Conservation (phyloP, 2,113 vertebrate species). For the Equus quagga region DNA sequence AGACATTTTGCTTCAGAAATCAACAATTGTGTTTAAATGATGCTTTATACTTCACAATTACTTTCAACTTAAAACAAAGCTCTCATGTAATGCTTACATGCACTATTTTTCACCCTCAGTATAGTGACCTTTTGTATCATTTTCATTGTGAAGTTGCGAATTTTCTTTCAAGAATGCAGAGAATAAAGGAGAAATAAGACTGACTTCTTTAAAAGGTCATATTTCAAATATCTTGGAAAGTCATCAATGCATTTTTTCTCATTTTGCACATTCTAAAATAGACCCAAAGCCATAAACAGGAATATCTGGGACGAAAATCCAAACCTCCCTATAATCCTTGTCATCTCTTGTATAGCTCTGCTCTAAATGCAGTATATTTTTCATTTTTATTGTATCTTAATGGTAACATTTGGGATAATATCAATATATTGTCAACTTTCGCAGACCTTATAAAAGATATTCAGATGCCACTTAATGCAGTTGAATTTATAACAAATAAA, state of each 20-base stretch:
- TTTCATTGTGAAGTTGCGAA: conserved; percentile 79
- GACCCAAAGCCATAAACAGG: conserved; percentile 46
- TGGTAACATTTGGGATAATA: conserved; percentile 38
- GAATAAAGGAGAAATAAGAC: conserved; percentile 78
- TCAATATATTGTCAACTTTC: neutral
- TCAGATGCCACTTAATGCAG: neutral
- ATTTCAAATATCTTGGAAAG: conserved; percentile 71
- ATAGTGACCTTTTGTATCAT: conserved; percentile 83
- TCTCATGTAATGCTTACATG: conserved; percentile 77
- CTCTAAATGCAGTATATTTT: neutral
- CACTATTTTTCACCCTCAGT: conserved; percentile 80
- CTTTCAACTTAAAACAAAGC: conserved; percentile 84
- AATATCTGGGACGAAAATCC: conserved; percentile 25
- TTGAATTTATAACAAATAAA: conserved; percentile 46
- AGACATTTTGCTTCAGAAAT: conserved; percentile 74
- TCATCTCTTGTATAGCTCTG: conserved; percentile 58
- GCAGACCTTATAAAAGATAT: conserved; percentile 31
- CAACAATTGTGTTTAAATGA: conserved; percentile 73
- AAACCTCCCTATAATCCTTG: conserved; percentile 51
- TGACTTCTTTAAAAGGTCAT: conserved; percentile 72
- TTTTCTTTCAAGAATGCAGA: conserved; percentile 79
- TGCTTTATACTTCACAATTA: conserved; percentile 68
- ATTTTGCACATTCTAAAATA: conserved; percentile 76
- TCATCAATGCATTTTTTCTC: conserved; percentile 51
- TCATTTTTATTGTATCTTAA: conserved; percentile 48